Base-by-base conservation (phyloP, 2,797 vertebrate genomes). In the Helarctos malayanus region DNA sequence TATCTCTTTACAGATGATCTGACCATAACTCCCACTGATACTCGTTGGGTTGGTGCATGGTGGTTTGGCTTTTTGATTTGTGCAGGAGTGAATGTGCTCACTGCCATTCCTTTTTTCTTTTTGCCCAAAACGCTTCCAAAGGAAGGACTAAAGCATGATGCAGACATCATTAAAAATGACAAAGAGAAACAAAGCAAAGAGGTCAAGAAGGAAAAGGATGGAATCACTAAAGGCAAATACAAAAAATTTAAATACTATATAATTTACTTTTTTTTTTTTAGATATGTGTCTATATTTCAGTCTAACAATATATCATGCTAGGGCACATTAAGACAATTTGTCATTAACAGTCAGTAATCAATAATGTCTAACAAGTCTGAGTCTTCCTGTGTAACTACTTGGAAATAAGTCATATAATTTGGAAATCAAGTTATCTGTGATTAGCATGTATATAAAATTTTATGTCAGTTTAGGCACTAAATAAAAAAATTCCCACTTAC, bases 41-140 rank as follows among this genome's bases (percentile, higher is more conserved):
- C 99, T 9, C 99, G 99, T 38, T 99, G 99, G 99, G 99, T 99
- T 16, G 99, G 99, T 0, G 99, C 99, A 45, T 99, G 99, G 99
- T 99, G 99, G 99, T 85, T 99, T 94, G 99, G 99, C 45, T 99
- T 99, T 97, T 85, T 99, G 78, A 98, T 99, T 82, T 99, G 99
- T 41, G 99, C 99, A 1, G 98, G 56, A 86, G 95, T 99, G 54
- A 98, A 99, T 80, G 84, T 99, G 54, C n/a, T 99, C 63, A 98
- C 99, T 41, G 98, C 98, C 94, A 95, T 99, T 63, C 99, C 99
- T 9, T 99, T 99, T 98, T 99, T 99, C 98, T 99, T 99, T 97
- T 98, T 99, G 84, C 99, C 99, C 3, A 99, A 98, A 97, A 99
- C 98, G 10, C 95, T 99, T 82, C 98, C 98, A 47, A 99, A 99